phyloP scores from a whole-genome alignment of 2,113 vertebrate species.

The Natator depressus region DNA sequence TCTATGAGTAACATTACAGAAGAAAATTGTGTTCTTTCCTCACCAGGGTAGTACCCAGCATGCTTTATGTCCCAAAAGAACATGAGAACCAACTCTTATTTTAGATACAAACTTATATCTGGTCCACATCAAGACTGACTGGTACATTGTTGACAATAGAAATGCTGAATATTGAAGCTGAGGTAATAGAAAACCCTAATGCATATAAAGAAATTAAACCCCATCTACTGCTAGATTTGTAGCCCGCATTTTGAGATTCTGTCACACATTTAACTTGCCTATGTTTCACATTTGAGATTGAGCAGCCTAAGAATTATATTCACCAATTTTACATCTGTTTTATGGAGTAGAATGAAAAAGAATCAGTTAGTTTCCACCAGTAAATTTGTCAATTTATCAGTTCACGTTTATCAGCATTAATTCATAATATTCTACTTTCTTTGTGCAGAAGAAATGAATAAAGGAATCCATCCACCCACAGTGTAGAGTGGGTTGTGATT shows the following conservation, averaged over 20 bases:
- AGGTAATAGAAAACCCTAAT: neutral
- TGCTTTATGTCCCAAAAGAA: neutral
- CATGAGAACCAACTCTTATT: neutral
- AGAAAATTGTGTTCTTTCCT: slow-evolving; percentile 8
- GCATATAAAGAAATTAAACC: neutral
- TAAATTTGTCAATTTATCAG: neutral
- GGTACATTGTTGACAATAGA: neutral
- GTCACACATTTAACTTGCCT: neutral
- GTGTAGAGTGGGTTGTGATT: neutral
- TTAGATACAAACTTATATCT: neutral
- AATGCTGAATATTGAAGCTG: neutral
- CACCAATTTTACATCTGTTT: neutral
- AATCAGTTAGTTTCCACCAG: neutral
- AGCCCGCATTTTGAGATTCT: neutral
- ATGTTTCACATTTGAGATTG: neutral
- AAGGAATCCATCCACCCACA: neutral
- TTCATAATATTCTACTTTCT: neutral
- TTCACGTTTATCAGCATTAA: neutral
- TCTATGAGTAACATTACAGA: neutral
- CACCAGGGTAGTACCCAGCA: neutral
- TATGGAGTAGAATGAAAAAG: neutral
- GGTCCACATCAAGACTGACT: neutral
- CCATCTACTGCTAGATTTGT: neutral
- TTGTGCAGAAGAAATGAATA: neutral
- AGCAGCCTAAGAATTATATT: neutral